Conservation (phyloP, 1,140 invertebrate species). For the Rhyzopertha dominica region DNA sequence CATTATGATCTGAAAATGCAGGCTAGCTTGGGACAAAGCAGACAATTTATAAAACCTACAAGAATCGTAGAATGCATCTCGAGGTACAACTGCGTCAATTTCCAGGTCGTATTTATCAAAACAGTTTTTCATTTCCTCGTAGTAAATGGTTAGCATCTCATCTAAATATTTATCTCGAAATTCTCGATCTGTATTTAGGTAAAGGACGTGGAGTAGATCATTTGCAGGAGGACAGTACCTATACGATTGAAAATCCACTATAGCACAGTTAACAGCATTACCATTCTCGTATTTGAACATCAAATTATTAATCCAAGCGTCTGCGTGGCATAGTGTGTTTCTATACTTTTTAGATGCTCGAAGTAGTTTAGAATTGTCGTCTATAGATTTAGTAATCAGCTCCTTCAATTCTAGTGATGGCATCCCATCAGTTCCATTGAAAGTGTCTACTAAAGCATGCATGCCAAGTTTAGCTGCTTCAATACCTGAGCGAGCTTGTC, state of each 20-base stretch:
- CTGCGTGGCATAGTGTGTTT: conserved; percentile 43
- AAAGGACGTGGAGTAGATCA: conserved; percentile 45
- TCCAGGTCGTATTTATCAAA: conserved; percentile 26
- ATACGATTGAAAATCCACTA: conserved; percentile 52
- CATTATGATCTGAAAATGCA: conserved; percentile 10
- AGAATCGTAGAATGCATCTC: conserved; percentile 7
- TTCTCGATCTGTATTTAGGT: conserved; percentile 35
- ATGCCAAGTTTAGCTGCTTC: conserved; percentile 2
- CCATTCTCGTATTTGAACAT: conserved; percentile 40
- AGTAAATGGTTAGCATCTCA: conserved; percentile 40
- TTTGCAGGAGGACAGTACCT: conserved; percentile 49
- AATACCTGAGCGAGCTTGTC: too few species aligned
- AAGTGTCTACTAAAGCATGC: conserved; percentile 1
- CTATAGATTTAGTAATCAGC: too few species aligned
- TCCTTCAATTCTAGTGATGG: neutral
- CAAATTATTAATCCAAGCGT: conserved; percentile 51
- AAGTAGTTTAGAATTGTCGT: neutral
- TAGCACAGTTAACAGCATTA: conserved; percentile 38
- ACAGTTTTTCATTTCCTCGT: conserved; percentile 29
- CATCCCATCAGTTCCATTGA: neutral
- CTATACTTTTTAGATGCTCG: conserved; percentile 5
- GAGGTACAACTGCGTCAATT: conserved; percentile 1
- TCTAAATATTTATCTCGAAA: conserved; percentile 40
- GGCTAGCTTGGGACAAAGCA: conserved; percentile 5
- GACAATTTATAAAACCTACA: conserved; percentile 10